phyloP scores from a whole-genome alignment of 2,797 vertebrate genomes.

The Rhinella marina region DNA sequence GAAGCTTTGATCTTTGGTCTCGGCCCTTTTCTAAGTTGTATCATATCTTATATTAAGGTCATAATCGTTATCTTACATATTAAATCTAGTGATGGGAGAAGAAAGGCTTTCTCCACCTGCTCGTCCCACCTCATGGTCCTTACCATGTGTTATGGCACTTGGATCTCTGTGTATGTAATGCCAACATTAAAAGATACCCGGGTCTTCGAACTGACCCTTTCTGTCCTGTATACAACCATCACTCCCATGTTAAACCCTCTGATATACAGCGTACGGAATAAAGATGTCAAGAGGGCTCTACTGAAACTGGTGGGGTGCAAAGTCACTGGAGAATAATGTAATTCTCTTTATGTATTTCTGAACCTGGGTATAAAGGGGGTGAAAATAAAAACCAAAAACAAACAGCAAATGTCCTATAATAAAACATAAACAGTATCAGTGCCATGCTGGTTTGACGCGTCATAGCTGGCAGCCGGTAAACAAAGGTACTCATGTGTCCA shows the following conservation, averaged over 20 bases:
- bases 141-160: background rate
- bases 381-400: too few relatives aligned
- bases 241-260: constrained; percentile 44
- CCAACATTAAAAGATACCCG: background rate
- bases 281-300: constrained; percentile 4
- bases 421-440: too few relatives aligned
- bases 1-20: background rate
- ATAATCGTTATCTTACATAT: background rate
- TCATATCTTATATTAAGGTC: background rate
- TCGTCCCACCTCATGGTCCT: constrained; percentile 1
- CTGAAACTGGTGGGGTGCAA: background rate
- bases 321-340: background rate
- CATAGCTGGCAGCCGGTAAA: too few relatives aligned
- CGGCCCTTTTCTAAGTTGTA: background rate
- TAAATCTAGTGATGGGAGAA: background rate
- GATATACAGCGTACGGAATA: constrained; percentile 31
- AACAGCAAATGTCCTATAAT: too few relatives aligned
- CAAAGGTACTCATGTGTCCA: too few relatives aligned
- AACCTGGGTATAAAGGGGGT: too few relatives aligned
- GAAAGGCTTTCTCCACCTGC: constrained; percentile 67
- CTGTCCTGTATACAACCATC: background rate
- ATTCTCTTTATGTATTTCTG: background rate
- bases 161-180: background rate
- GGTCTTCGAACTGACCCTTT: background rate
- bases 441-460: too few relatives aligned